Evolutionary conservation across 2,888 invertebrate species (phyloP).

Genomic region (Melanostoma mellinum): DNA sequence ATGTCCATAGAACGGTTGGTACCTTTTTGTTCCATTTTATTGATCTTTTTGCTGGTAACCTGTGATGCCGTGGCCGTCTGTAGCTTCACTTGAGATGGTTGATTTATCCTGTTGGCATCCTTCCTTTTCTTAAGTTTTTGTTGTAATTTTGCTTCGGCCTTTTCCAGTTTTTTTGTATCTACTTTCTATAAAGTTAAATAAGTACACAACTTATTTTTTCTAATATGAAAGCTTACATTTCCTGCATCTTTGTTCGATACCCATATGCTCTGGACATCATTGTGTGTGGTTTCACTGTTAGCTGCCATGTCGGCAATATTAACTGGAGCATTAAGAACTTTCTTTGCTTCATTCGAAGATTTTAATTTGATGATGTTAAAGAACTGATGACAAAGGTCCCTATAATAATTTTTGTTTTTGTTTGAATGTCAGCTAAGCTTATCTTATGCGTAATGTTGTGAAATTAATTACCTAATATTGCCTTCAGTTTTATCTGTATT

Average conservation of each 20-base stretch:
- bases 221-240: constrained; percentile 84
- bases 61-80: constrained; percentile 94
- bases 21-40: constrained; percentile 94
- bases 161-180: constrained; percentile 95
- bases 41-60: constrained; percentile 96
- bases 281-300: constrained; percentile 86
- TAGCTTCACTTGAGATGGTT: constrained; percentile 83
- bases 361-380: constrained; percentile 89
- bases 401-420: constrained; percentile 77
- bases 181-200: constrained; percentile 87
- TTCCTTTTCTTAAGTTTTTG: constrained; percentile 95
- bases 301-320: constrained; percentile 92
- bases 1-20: constrained; percentile 96
- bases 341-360: constrained; percentile 81
- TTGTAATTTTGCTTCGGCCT: constrained; percentile 96
- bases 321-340: constrained; percentile 93
- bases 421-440: background rate
- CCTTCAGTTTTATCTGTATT: constrained; percentile 91
- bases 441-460: too few species aligned
- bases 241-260: constrained; percentile 92
- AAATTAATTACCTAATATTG: constrained; percentile 87
- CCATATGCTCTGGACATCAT: constrained; percentile 95
- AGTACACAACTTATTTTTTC: background rate
- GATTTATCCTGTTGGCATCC: constrained; percentile 79
- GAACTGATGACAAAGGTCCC: constrained; percentile 91